Conservation (phyloP, 2,113 vertebrate genomes). For the Thryonomys swinderianus region DNA sequence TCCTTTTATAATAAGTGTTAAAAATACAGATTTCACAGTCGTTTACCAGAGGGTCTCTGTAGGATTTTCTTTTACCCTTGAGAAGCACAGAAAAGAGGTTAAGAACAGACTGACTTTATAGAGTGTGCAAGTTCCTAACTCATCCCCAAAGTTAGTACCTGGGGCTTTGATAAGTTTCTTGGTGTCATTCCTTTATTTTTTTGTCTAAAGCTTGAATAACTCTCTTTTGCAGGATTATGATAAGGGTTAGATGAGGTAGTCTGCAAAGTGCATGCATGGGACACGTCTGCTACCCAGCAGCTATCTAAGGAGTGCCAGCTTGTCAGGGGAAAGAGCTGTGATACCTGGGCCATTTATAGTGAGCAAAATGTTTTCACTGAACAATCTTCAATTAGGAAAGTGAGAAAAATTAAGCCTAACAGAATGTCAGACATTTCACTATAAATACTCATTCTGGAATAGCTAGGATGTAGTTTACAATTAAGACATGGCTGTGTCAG, state of each 20-base stretch:
- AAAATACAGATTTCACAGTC: slow-evolving; percentile 21
- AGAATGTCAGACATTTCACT: neutral
- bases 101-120: neutral
- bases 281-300: neutral
- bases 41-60: neutral
- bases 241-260: neutral
- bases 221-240: neutral
- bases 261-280: neutral
- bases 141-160: neutral
- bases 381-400: slow-evolving; percentile 23
- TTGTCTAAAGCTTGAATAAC: neutral
- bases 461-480: neutral
- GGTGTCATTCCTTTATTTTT: neutral
- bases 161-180: neutral
- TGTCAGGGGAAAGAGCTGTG: neutral
- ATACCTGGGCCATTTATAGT: neutral
- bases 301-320: neutral
- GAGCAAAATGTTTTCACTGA: neutral
- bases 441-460: neutral
- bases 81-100: neutral
- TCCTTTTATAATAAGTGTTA: neutral
- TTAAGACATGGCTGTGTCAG: neutral
- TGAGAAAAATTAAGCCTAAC: neutral
- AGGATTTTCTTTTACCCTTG: slow-evolving; percentile 8
- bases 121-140: neutral